A percentile compares a stretch with the other conserved stretches of the same genome.
These are phyloP conservation scores for Zapornia atra DNA, from an alignment of 2,113 vertebrate species.

Conservation along the genomic window DNA sequence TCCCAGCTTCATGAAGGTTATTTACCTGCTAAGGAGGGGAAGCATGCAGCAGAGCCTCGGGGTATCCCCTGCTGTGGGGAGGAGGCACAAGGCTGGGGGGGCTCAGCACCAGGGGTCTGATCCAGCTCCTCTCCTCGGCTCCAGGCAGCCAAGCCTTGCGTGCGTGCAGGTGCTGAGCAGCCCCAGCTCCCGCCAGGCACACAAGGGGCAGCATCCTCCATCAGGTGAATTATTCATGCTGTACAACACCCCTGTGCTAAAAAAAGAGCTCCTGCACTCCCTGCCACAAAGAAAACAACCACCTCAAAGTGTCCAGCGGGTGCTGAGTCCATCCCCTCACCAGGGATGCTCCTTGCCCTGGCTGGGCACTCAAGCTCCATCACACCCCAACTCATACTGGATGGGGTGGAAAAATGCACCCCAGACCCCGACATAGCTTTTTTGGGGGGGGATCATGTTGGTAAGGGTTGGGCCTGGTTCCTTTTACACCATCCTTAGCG, in stretches of 20 bases:
- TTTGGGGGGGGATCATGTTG: not conserved
- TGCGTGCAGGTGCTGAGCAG: not conserved
- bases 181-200: not conserved
- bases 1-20: conserved; percentile 64
- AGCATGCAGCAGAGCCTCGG: not conserved
- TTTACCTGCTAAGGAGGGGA: conserved; percentile 42
- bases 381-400: not conserved
- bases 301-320: conserved; percentile 6
- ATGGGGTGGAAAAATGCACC: fast-evolving
- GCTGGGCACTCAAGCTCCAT: not conserved
- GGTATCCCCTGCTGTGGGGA: not conserved
- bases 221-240: conserved; percentile 73
- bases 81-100: not conserved
- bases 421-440: not conserved
- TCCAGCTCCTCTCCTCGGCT: not conserved
- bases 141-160: not conserved
- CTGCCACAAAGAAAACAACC: conserved; percentile 60
- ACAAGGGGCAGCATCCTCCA: conserved; percentile 19
- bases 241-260: conserved; percentile 56
- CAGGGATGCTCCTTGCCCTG: not conserved
- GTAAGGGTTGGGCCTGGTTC: not conserved
- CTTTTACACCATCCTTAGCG: fast-evolving
- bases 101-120: not conserved
- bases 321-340: not conserved
- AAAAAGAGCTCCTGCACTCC: conserved; percentile 36